Conservation (phyloP, 2,113 vertebrate species). For the Notiomystis cincta region DNA sequence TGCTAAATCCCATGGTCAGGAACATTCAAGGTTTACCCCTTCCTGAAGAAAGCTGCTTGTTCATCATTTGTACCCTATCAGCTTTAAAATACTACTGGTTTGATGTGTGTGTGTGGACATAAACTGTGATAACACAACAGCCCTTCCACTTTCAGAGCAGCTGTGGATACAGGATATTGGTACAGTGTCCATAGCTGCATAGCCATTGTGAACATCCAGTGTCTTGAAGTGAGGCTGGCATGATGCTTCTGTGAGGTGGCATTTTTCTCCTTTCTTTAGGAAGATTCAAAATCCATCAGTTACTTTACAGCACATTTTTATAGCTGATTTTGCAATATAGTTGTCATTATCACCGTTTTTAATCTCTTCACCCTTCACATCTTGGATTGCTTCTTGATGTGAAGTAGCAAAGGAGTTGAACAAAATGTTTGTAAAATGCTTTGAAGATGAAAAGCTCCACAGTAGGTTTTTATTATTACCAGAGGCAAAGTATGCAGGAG, state of each 20-base stretch:
- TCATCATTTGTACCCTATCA: background rate
- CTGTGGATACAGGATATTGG: background rate
- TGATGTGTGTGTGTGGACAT: background rate
- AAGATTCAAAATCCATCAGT: background rate
- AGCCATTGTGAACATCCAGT: background rate
- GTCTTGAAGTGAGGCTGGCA: background rate
- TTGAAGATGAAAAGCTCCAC: slow-evolving; percentile 40
- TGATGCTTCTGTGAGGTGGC: background rate
- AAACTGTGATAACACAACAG: background rate
- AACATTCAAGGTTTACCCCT: background rate
- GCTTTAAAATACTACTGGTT: background rate
- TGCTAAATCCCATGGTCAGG: background rate
- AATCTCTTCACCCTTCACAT: slow-evolving; percentile 1
- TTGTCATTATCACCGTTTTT: slow-evolving; percentile 8
- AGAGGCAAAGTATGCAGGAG: slow-evolving; percentile 12
- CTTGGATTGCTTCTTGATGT: slow-evolving; percentile 14
- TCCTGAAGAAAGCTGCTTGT: background rate
- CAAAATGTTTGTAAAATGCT: background rate
- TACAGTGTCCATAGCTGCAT: rapidly evolving
- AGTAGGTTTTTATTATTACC: slow-evolving; percentile 44
- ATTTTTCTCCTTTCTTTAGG: background rate
- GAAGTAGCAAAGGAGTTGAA: slow-evolving; percentile 14
- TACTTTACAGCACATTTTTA: background rate
- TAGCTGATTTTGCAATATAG: background rate
- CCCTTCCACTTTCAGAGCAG: background rate